These are phyloP conservation scores for Lithobius niger DNA, from an alignment of 1,140 invertebrate species.

Conservation along the genomic window DNA sequence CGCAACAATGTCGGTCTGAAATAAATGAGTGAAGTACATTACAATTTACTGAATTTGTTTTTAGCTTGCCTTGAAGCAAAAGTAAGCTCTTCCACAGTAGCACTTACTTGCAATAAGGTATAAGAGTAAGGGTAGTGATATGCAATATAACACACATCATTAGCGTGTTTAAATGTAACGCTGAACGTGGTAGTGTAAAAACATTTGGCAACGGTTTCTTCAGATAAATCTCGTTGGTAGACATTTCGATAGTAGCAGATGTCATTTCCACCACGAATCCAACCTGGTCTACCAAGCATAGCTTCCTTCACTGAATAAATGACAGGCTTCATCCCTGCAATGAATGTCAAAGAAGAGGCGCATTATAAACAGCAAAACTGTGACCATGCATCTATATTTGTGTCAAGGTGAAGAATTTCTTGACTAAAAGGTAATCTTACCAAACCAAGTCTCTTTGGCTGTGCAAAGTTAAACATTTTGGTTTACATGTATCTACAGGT, in stretches of 20 bases:
- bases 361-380: too few relatives aligned
- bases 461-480: too few relatives aligned
- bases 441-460: too few relatives aligned
- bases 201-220: conserved; percentile 30
- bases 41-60: neutral
- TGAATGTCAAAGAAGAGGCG: too few relatives aligned
- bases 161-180: conserved; percentile 73
- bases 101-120: conserved; percentile 51
- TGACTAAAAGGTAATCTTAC: too few relatives aligned
- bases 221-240: conserved; percentile 26
- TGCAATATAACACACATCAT: conserved; percentile 85
- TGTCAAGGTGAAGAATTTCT: too few relatives aligned
- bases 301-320: conserved; percentile 66
- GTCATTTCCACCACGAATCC: conserved; percentile 55
- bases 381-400: too few relatives aligned
- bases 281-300: conserved; percentile 46
- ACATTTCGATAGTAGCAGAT: conserved; percentile 63
- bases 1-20: neutral
- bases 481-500: too few relatives aligned
- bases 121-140: conserved; percentile 97
- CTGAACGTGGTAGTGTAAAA: conserved; percentile 90
- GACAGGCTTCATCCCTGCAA: conserved; percentile 72
- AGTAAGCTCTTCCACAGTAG: neutral
- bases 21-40: neutral
- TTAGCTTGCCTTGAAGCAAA: neutral